Conservation (phyloP, 2,888 invertebrate species). For the Teleogryllus oceanicus region DNA sequence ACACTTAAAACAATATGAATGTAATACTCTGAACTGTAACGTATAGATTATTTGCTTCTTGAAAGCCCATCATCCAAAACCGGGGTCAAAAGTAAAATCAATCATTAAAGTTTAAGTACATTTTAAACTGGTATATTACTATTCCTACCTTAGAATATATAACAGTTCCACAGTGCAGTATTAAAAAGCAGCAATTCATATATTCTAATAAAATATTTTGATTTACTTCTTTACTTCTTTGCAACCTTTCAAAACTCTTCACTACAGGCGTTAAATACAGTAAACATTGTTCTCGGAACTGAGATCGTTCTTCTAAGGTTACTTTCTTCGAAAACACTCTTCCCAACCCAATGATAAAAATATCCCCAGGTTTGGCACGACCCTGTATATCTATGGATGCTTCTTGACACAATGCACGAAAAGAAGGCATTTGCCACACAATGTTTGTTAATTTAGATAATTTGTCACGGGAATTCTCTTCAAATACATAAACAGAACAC, state of each 20-base stretch:
- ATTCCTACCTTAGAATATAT: constrained; percentile 30
- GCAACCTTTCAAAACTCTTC: constrained; percentile 27
- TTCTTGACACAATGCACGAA: constrained; percentile 21
- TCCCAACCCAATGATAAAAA: constrained; percentile 12
- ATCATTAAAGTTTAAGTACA: neutral
- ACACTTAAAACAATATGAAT: no score
- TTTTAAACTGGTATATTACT: neutral
- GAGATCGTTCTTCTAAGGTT: constrained; percentile 22
- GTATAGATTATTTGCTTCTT: no score
- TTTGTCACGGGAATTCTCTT: constrained; percentile 20
- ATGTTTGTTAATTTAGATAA: constrained; percentile 24
- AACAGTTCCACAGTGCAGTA: constrained; percentile 30
- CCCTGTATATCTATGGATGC: neutral
- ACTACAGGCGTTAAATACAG: constrained; percentile 29
- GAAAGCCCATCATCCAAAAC: no score
- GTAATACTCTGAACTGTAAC: no score
- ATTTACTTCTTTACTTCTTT: constrained; percentile 21
- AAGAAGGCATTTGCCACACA: constrained; percentile 25
- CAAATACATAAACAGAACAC: constrained; percentile 20
- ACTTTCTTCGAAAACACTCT: no score
- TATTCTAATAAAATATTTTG: constrained; percentile 28
- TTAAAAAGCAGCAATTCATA: constrained; percentile 29
- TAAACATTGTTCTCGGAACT: constrained; percentile 28
- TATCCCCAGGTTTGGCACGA: neutral
- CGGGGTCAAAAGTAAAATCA: no score